Evolutionary conservation across 1,140 invertebrate species (phyloP).

Genomic region (Bombus turneri): DNA sequence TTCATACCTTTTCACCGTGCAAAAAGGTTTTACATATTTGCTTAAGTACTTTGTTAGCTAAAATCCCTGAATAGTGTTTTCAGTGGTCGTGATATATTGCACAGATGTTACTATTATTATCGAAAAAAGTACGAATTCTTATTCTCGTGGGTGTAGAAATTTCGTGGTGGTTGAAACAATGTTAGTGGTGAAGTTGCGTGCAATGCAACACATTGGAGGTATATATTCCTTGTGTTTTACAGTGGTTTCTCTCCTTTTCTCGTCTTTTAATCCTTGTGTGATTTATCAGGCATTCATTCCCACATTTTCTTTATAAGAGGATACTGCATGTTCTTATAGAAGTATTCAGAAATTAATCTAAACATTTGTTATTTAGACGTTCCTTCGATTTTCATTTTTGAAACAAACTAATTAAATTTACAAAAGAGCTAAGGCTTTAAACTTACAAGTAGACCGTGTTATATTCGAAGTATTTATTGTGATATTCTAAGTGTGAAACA

Average conservation of each 20-base stretch:
- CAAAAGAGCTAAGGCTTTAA: no score
- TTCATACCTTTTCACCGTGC: not conserved
- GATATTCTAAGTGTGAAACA: not conserved
- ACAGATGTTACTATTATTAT: not conserved
- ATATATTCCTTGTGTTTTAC: not conserved
- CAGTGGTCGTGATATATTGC: conserved; percentile 2
- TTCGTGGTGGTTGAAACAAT: not conserved
- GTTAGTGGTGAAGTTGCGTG: not conserved
- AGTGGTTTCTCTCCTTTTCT: not conserved
- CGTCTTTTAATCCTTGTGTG: not conserved
- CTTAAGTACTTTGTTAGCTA: not conserved
- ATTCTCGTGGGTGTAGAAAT: not conserved
- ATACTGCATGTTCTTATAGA: not conserved
- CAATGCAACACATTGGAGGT: not conserved
- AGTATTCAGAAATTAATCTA: not conserved
- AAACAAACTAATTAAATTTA: not conserved
- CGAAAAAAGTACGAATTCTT: not conserved
- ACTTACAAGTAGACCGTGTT: no score
- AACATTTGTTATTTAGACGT: no score
- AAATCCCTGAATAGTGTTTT: conserved; percentile 10
- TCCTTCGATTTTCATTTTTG: not conserved
- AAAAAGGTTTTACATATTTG: not conserved
- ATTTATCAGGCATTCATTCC: not conserved
- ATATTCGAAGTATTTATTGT: not conserved
- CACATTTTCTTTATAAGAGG: not conserved